A percentile compares a stretch with the other conserved stretches of the same genome.
phyloP scores from a whole-genome alignment of 2,797 vertebrate genomes.

The Acanthurus tractus region DNA sequence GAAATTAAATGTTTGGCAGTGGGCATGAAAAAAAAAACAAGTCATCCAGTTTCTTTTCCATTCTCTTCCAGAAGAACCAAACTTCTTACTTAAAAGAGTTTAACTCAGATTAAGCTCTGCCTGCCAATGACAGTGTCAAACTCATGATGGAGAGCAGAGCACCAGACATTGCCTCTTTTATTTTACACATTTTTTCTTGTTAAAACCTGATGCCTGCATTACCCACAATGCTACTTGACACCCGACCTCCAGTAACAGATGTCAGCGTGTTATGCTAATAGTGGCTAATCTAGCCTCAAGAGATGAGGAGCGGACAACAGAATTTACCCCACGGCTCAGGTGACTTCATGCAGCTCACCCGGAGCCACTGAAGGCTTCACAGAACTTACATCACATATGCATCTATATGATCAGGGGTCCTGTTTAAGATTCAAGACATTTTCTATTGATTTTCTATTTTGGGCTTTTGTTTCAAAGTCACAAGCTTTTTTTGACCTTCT shows the following conservation, averaged over 20 bases:
- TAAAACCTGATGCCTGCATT: neutral
- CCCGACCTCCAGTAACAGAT: neutral
- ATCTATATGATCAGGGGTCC: neutral
- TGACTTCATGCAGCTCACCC: neutral
- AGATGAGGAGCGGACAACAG: neutral
- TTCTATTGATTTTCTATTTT: neutral
- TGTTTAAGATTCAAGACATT: neutral
- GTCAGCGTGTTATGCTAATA: neutral
- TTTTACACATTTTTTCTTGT: too few relatives aligned
- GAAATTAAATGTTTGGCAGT: neutral
- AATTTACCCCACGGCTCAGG: neutral
- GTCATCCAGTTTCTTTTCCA: neutral
- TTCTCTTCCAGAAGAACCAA: neutral
- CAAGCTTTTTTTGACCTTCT: neutral
- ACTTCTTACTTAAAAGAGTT: neutral
- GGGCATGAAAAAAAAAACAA: neutral
- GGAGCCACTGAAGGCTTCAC: neutral
- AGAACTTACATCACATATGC: neutral
- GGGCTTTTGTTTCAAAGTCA: neutral
- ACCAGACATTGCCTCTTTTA: too few relatives aligned
- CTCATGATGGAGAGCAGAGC: too few relatives aligned
- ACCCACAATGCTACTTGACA: too few relatives aligned
- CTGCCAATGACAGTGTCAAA: too few relatives aligned
- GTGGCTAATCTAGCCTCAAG: neutral
- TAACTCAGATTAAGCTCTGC: too few relatives aligned